Evolutionary conservation across 2,113 vertebrate species (phyloP).

Genomic region (Scortum barcoo): DNA sequence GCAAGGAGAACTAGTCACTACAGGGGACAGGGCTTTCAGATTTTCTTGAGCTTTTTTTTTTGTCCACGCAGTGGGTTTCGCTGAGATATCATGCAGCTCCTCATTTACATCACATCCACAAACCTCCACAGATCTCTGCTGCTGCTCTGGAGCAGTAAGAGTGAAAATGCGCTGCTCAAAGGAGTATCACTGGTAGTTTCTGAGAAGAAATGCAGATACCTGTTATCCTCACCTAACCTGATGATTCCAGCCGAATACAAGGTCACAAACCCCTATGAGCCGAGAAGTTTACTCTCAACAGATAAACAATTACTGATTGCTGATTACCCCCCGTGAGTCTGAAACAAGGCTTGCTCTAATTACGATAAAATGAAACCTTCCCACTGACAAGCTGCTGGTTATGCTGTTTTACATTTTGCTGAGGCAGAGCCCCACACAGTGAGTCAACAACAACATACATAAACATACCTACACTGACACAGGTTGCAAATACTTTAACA

Average conservation of each 20-base stretch:
- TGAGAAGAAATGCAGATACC: background rate
- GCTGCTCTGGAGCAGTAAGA: background rate
- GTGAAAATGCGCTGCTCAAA: background rate
- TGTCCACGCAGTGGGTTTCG: background rate
- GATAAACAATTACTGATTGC: constrained; percentile 14
- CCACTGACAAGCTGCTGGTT: background rate
- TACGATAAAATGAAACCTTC: background rate
- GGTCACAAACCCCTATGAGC: background rate
- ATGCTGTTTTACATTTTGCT: background rate
- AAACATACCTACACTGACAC: background rate
- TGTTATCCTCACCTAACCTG: background rate
- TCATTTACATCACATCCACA: background rate
- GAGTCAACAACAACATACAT: background rate
- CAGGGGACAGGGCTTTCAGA: background rate
- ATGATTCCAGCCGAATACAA: background rate
- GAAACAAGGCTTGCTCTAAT: background rate
- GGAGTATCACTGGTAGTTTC: background rate
- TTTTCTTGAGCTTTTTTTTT: background rate
- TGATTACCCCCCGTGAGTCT: constrained; percentile 4
- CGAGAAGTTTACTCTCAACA: constrained; percentile 3
- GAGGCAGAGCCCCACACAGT: background rate
- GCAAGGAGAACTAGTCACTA: background rate
- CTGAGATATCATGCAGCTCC: background rate
- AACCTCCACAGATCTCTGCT: background rate
- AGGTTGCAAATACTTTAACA: background rate